These are phyloP conservation scores for Danio kyathit DNA, from an alignment of 2,797 vertebrate genomes.

Conservation along the genomic window DNA sequence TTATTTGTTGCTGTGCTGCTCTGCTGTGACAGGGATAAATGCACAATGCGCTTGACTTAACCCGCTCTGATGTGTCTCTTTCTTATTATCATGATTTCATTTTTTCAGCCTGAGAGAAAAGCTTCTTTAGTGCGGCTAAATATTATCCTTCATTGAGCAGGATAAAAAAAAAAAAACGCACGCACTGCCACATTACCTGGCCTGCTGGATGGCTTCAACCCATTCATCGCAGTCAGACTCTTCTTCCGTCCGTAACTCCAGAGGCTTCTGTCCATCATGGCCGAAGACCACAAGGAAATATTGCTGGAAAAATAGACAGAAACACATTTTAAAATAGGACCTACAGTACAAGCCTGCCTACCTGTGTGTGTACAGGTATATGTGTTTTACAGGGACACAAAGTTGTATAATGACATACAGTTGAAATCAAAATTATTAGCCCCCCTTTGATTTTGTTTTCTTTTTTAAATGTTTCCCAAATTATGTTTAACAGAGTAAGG, in stretches of 20 bases:
- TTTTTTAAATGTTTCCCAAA: too few relatives aligned
- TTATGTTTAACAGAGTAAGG: too few relatives aligned
- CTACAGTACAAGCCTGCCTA: constrained; percentile 5
- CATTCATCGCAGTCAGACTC: constrained; percentile 93
- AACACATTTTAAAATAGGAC: background rate
- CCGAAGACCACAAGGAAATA: constrained; percentile 96
- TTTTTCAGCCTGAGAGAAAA: constrained; percentile 20
- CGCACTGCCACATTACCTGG: constrained; percentile 79
- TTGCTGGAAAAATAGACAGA: constrained; percentile 78
- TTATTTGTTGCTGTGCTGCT: constrained; percentile 47
- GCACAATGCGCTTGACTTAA: constrained; percentile 29
- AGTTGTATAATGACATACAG: too few relatives aligned
- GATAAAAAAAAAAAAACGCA: background rate
- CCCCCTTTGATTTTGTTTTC: too few relatives aligned
- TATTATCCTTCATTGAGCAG: background rate
- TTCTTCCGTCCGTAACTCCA: constrained; percentile 95
- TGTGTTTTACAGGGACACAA: too few relatives aligned
- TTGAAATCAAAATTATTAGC: too few relatives aligned
- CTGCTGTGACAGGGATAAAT: constrained; percentile 47
- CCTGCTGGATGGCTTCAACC: constrained; percentile 97
- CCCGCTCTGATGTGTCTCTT: constrained; percentile 30
- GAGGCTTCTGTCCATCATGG: constrained; percentile 94
- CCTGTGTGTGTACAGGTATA: too few relatives aligned
- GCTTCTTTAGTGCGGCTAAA: background rate
- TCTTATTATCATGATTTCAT: constrained; percentile 32